Evolutionary conservation across 2,113 vertebrate genomes (phyloP), one percentile per base, ranked within the genome.

Genomic region (Perccottus glenii): DNA sequence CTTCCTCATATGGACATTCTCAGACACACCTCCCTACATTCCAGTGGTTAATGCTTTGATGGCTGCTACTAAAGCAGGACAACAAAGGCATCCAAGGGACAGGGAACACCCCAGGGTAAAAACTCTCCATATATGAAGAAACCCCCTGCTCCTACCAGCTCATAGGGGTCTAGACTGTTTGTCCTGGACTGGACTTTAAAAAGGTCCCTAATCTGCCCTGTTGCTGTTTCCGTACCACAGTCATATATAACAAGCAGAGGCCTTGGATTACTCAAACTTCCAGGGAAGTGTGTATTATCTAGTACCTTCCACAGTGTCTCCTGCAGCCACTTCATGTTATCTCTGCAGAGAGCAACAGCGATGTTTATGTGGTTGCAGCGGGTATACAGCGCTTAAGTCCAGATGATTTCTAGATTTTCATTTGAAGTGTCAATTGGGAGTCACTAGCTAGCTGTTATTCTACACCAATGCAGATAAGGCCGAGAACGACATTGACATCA

Each of bases 31-130:
- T 55, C 67, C 67, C 52, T 45, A 63, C 85, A 87, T 90, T 77
- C 84, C 75, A 47, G 4, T 55, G 80, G 82, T 81, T 89, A 86
- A 88, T 6, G 77, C 79, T 89, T 84, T 84, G 63, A 75, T 73
- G 75, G 61, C 51, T 70, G 60, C 79, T 53, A 58, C 57, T 75
- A 81, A 87, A 79, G 69, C 65, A 56, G 70, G 62, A 71, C 66
- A 67, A 11, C 47, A 35, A 70, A 70, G 56, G 72, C 77, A 68
- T 65, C 66, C 36, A 42, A 42, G 61, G 70, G 71, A 71, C 58
- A 56, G 67, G 77, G 61, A 71, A 75, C 67, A 69, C 70, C 58
- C 74, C 16, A 15, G 35, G 52, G 71, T 80, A 84, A 76, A 77
- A 77, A 77, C 40, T 51, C 27, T 72, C 67, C 68, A 45, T 70